Base-by-base conservation (phyloP, 2,113 vertebrate species). In the Ceuthmochares aereus region DNA sequence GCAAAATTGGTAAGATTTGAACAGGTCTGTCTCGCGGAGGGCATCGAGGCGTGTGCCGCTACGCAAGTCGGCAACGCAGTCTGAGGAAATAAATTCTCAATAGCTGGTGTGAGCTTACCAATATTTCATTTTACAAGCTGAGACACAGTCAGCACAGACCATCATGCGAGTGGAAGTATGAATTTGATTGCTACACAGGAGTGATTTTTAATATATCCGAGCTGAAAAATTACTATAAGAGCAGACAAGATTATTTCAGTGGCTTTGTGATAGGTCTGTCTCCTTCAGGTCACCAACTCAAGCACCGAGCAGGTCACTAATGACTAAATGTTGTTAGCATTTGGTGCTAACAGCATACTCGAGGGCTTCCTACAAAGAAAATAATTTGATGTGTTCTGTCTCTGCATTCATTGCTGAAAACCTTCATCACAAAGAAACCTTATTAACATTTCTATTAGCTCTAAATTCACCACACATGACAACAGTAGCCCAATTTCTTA, bases 221-320 rank as follows among this genome's bases (percentile, higher is more conserved):
- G 47, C 8, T 80, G 74, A 87, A 87, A 79, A 96, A 68, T 68
- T 68, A 81, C 40, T 75, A 0, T 74, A 92, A 89, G 75, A 60
- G 49, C 16, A 4, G 45, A 54, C 32, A 60, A 86, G 56, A 73
- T 30, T 52, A 87, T 78, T 96, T 78, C 88, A 81, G 49, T 27
- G 66, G 42, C 66, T 34, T 88, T 42, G 18, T 84, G 91, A 94
- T 84, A 85, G 56, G 58, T 58, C 84, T 86, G 0, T 56, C 89
- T 85, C 51, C 77, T 92, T 81, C 49, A 89, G 80, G 81, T 83
- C 90, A 96, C 40, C 9, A 4, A 87, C 83, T 84, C 81, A 84
- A 87, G 83, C 52, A 89, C 30, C 42, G 64, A 89, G 29, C 60
- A 91, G 72, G 88, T 93, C 81, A 66, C 81, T 94, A 96, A 97